A percentile compares a stretch with the other conserved stretches of the same genome.
These are phyloP conservation scores for Exaiptasia diaphana DNA, from an alignment of 64 coral and sea anemone genomes.

Conservation along the genomic window DNA sequence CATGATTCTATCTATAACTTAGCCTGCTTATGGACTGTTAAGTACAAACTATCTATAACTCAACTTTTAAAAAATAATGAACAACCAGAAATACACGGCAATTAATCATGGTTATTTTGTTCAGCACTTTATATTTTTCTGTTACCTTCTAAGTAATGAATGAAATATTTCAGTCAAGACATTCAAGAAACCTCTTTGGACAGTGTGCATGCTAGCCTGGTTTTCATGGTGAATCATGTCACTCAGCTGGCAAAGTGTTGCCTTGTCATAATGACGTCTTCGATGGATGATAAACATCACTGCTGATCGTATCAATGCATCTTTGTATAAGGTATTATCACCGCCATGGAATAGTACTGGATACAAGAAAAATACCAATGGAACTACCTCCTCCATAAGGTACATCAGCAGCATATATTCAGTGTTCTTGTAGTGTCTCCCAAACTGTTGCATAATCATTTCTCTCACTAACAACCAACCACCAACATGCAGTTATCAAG, in stretches of 20 bases:
- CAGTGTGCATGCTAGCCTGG: background rate
- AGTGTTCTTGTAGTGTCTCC: background rate
- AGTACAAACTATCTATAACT: no score
- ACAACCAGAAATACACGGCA: no score
- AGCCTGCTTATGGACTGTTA: no score
- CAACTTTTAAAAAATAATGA: no score
- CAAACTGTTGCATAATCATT: slow-evolving; percentile 39
- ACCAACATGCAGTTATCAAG: slow-evolving; percentile 12
- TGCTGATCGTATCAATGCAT: background rate
- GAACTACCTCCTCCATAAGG: slow-evolving; percentile 31
- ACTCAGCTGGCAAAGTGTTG: no score
- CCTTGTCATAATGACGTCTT: slow-evolving; percentile 42
- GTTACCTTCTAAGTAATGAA: slow-evolving; percentile 57
- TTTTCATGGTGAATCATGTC: slow-evolving; percentile 42
- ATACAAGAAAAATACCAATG: background rate
- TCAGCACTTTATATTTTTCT: background rate
- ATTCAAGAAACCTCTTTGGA: background rate
- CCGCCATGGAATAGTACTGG: background rate
- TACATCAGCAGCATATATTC: slow-evolving; percentile 18
- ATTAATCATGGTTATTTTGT: no score
- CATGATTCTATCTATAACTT: no score
- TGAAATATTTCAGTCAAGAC: slow-evolving; percentile 62
- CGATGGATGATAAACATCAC: slow-evolving; percentile 29
- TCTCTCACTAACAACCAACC: slow-evolving; percentile 47
- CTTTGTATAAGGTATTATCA: background rate